Conservation (phyloP, 2,888 invertebrate species). For the Leptinotarsa haldemani region DNA sequence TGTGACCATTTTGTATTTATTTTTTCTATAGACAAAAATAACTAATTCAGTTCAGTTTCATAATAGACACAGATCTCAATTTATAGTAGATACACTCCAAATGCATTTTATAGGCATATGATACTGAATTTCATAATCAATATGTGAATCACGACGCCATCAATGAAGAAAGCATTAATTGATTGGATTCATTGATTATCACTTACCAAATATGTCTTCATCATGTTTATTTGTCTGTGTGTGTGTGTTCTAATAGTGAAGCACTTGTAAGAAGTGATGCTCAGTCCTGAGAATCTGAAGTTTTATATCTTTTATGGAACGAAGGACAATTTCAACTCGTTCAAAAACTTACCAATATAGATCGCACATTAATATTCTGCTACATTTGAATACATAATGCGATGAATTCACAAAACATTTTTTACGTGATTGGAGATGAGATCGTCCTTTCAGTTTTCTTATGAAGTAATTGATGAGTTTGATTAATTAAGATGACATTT, state of each 20-base stretch:
- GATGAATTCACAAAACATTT: background rate
- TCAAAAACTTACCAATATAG: slow-evolving; percentile 26
- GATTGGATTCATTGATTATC: background rate
- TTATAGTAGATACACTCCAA: too few species aligned
- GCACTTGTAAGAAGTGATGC: slow-evolving; percentile 41
- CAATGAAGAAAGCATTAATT: too few species aligned
- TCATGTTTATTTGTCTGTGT: slow-evolving; percentile 24
- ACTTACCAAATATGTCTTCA: slow-evolving; percentile 46
- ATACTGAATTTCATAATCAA: too few species aligned
- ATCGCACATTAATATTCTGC: slow-evolving; percentile 23
- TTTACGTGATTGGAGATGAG: background rate
- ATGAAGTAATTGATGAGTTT: background rate
- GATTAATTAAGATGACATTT: background rate
- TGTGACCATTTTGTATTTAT: too few species aligned
- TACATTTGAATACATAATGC: background rate
- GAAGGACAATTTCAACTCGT: slow-evolving; percentile 34
- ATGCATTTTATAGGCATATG: too few species aligned
- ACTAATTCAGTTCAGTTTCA: too few species aligned
- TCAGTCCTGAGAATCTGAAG: slow-evolving; percentile 23
- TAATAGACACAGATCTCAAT: too few species aligned
- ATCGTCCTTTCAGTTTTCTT: background rate
- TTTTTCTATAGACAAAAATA: too few species aligned
- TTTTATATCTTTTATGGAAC: slow-evolving; percentile 32
- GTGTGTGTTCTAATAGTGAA: slow-evolving; percentile 27
- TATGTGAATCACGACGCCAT: too few species aligned